phyloP scores from a whole-genome alignment of 37 sponge, comb jelly and placozoan genomes.

The Halichondria panicea region DNA sequence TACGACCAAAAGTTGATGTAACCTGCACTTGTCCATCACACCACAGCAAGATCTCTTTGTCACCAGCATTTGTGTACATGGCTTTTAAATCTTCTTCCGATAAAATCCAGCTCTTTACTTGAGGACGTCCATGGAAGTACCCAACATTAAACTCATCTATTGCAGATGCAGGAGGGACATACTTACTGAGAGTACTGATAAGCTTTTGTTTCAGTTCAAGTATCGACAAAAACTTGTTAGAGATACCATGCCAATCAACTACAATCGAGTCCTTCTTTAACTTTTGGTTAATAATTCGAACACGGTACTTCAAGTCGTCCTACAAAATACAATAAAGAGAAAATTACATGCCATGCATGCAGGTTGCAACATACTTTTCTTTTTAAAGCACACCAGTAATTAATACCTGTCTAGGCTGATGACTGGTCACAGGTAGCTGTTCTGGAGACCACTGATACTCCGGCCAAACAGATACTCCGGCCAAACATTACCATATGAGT shows the following conservation, averaged over 20 bases:
- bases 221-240: constrained; percentile 1
- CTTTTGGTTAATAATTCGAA: constrained; percentile 17
- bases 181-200: neutral
- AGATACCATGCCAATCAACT: constrained; percentile 7
- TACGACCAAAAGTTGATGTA: neutral
- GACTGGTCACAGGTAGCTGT: no score
- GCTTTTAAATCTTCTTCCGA: constrained; percentile 15
- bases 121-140: constrained; percentile 16
- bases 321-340: no score
- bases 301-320: constrained; percentile 17
- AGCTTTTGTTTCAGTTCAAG: constrained; percentile 15
- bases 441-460: no score
- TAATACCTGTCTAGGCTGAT: no score
- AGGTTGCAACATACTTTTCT: no score
- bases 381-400: no score
- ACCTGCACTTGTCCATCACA: constrained; percentile 2
- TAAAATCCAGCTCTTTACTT: constrained; percentile 12
- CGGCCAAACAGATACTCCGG: no score
- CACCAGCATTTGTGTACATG: constrained; percentile 13
- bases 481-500: no score
- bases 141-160: constrained; percentile 17
- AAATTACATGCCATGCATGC: no score
- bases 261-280: constrained; percentile 2
- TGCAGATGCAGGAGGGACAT: constrained; percentile 10
- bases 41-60: constrained; percentile 15